These are phyloP conservation scores for Laticauda colubrina DNA, from an alignment of 2,113 vertebrate species.

Conservation along the genomic window DNA sequence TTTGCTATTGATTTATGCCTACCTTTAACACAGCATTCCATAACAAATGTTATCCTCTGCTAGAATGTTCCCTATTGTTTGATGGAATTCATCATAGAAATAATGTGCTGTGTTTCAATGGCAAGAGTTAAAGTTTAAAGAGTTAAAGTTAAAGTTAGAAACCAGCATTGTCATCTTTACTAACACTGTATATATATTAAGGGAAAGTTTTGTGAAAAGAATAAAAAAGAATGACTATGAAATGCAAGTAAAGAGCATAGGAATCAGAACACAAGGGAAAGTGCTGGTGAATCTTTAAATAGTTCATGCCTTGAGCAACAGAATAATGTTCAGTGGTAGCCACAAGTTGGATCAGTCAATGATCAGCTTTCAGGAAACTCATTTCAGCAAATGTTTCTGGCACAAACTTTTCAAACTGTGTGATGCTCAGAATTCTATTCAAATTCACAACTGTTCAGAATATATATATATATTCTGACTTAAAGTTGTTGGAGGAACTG, in stretches of 20 bases:
- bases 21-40: conserved; percentile 18
- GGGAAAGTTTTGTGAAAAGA: background rate
- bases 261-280: background rate
- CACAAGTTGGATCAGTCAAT: background rate
- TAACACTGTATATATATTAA: conserved; percentile 5
- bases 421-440: background rate
- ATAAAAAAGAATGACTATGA: background rate
- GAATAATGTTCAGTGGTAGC: background rate
- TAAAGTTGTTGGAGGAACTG: background rate
- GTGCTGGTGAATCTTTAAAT: background rate
- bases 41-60: conserved; percentile 35
- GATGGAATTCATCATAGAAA: conserved; percentile 13
- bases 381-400: background rate
- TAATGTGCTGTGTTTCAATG: conserved; percentile 26
- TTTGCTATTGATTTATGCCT: conserved; percentile 11
- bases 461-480: background rate
- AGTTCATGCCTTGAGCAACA: background rate
- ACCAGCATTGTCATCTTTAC: conserved; percentile 18
- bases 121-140: background rate
- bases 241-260: background rate
- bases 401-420: background rate
- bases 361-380: background rate
- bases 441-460: background rate
- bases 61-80: background rate
- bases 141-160: conserved; percentile 35